Conservation (phyloP, 1,140 invertebrate species). For the Sycobia sp. region DNA sequence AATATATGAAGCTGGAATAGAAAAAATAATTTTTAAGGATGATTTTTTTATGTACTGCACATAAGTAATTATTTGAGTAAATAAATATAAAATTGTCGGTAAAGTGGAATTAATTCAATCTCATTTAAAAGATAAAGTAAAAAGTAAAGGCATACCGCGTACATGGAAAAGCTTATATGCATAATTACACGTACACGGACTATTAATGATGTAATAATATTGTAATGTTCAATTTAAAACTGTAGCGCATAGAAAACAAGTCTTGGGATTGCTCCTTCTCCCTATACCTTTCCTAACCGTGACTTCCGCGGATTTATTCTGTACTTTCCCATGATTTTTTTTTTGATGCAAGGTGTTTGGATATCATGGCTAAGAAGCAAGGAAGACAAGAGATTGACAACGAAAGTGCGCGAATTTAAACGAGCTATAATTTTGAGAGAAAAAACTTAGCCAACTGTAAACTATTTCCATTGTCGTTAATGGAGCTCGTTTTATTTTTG, state of each 20-base stretch:
- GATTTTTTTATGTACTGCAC: slow-evolving; percentile 2
- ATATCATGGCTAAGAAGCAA: slow-evolving; percentile 37
- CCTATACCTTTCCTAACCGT: slow-evolving; percentile 19
- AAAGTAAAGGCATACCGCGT: slow-evolving; percentile 26
- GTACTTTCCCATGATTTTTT: slow-evolving; percentile 39
- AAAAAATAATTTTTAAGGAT: slow-evolving; percentile 27
- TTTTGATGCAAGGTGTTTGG: slow-evolving; percentile 56
- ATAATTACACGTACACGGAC: slow-evolving; percentile 40
- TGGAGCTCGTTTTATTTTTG: slow-evolving; percentile 27
- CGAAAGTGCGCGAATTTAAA: slow-evolving; percentile 31
- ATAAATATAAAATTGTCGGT: slow-evolving; percentile 2
- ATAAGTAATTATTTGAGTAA: slow-evolving; percentile 6
- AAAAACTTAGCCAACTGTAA: slow-evolving; percentile 17
- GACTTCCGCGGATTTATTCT: slow-evolving; percentile 27
- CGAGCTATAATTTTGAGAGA: slow-evolving; percentile 26
- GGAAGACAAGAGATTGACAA: slow-evolving; percentile 35
- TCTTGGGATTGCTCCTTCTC: slow-evolving; percentile 19
- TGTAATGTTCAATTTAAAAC: slow-evolving; percentile 51
- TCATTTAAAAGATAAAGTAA: slow-evolving; percentile 24
- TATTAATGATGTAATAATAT: slow-evolving; percentile 48
- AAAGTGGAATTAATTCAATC: background rate
- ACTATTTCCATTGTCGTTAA: slow-evolving; percentile 21
- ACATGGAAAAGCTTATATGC: slow-evolving; percentile 25
- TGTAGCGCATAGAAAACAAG: slow-evolving; percentile 31
- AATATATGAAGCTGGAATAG: background rate